Conservation (phyloP, 1,140 invertebrate genomes). For the Sinella curviseta region DNA sequence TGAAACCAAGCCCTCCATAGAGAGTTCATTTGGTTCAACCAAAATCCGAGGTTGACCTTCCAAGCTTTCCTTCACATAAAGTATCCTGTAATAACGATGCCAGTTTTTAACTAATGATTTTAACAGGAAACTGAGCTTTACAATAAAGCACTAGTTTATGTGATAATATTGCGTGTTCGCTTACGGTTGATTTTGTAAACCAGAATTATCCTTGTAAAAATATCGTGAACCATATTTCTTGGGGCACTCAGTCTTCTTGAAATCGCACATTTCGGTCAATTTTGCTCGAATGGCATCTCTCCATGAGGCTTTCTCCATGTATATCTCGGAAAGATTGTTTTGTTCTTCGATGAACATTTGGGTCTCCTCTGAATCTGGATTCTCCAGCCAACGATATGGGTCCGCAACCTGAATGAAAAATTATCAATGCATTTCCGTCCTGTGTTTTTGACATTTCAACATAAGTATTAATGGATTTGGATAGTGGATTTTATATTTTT, state of each 20-base stretch:
- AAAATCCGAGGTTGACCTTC: slow-evolving; percentile 80
- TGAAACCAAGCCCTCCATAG: slow-evolving; percentile 57
- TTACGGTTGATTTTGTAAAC: slow-evolving; percentile 91
- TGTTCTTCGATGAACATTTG: slow-evolving; percentile 87
- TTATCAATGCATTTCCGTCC: not conserved
- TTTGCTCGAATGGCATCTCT: slow-evolving; percentile 71
- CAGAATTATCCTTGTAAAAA: slow-evolving; percentile 90
- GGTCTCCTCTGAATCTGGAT: slow-evolving; percentile 88
- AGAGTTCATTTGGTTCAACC: slow-evolving; percentile 89
- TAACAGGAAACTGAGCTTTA: not conserved
- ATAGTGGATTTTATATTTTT: not conserved
- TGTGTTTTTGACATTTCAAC: not conserved
- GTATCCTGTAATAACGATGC: slow-evolving; percentile 67
- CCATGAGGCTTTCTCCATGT: slow-evolving; percentile 72
- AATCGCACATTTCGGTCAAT: slow-evolving; percentile 90
- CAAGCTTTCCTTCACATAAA: slow-evolving; percentile 84
- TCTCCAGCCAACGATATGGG: slow-evolving; percentile 95
- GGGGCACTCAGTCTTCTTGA: slow-evolving; percentile 61
- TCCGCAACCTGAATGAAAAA: slow-evolving; percentile 72
- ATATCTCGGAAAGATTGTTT: slow-evolving; percentile 86
- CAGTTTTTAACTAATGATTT: too few species aligned
- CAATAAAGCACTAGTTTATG: not conserved
- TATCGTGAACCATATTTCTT: slow-evolving; percentile 78
- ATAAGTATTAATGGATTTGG: not conserved
- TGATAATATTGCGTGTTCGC: not conserved